These are phyloP conservation scores for Pseudanteris insignis DNA, from an alignment of 2,888 invertebrate species.

Conservation along the genomic window DNA sequence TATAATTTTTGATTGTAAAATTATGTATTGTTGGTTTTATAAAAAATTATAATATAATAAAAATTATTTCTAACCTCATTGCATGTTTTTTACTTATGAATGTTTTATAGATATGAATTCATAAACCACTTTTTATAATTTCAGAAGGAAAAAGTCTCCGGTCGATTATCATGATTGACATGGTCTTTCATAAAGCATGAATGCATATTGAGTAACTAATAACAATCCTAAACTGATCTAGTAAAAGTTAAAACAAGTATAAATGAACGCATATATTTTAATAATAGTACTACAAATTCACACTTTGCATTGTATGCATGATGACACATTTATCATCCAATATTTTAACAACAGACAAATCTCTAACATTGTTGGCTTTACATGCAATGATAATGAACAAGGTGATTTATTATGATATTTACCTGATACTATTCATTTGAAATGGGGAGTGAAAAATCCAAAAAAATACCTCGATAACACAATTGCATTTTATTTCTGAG, in stretches of 20 bases:
- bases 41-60: too few species aligned
- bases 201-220: not conserved
- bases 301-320: constrained; percentile 8
- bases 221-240: too few species aligned
- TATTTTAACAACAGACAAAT: constrained; percentile 18
- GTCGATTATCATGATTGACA: constrained; percentile 32
- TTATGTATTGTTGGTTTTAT: too few species aligned
- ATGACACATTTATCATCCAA: constrained; percentile 12
- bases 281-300: constrained; percentile 4
- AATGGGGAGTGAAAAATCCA: too few species aligned
- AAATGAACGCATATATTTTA: constrained; percentile 8
- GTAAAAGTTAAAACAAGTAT: too few species aligned
- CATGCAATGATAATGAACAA: constrained; percentile 18
- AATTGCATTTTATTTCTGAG: too few species aligned
- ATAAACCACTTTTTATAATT: not conserved
- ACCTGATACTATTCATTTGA: not conserved
- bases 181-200: constrained; percentile 9
- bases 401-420: constrained; percentile 13
- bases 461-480: too few species aligned
- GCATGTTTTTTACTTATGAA: constrained; percentile 6
- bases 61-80: not conserved
- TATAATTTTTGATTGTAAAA: too few species aligned
- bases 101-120: constrained; percentile 1
- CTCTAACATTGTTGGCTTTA: constrained; percentile 16
- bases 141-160: constrained; percentile 4